A percentile compares a stretch with the other conserved stretches of the same genome.
These are phyloP conservation scores for Drosophila mayaguana DNA, from an alignment of 2,888 invertebrate genomes.

Conservation along the genomic window DNA sequence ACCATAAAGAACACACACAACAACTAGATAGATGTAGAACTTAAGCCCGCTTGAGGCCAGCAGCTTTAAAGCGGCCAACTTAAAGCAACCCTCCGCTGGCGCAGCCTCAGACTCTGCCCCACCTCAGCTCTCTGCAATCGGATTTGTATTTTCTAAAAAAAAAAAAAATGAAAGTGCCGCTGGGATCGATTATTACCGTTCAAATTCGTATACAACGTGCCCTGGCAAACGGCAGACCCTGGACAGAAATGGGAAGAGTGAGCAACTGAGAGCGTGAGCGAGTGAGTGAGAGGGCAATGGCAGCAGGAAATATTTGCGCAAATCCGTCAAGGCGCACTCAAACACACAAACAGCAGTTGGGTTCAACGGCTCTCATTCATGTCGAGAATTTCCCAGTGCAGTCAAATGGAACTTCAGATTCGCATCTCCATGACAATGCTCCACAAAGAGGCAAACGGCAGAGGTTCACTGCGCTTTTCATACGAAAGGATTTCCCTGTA, in stretches of 20 bases:
- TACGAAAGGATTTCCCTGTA: background rate
- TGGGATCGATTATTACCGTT: constrained; percentile 85
- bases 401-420: constrained; percentile 54
- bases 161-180: constrained; percentile 78
- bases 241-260: constrained; percentile 11
- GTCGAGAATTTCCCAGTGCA: constrained; percentile 61
- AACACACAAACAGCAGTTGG: constrained; percentile 25
- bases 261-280: constrained; percentile 3
- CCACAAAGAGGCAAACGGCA: constrained; percentile 22
- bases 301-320: constrained; percentile 48
- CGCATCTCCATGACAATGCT: constrained; percentile 65
- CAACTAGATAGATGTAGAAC: background rate
- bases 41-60: background rate
- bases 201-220: constrained; percentile 85
- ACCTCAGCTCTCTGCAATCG: constrained; percentile 73
- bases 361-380: constrained; percentile 2
- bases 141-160: constrained; percentile 75
- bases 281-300: constrained; percentile 5
- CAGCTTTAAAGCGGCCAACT: constrained; percentile 34
- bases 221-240: constrained; percentile 46
- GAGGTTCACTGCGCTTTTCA: constrained; percentile 32
- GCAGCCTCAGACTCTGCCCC: background rate
- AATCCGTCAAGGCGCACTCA: constrained; percentile 51
- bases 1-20: constrained; percentile 16
- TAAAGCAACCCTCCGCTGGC: constrained; percentile 42